Conservation (phyloP, 2,797 vertebrate species). For the Channallabes apus region DNA sequence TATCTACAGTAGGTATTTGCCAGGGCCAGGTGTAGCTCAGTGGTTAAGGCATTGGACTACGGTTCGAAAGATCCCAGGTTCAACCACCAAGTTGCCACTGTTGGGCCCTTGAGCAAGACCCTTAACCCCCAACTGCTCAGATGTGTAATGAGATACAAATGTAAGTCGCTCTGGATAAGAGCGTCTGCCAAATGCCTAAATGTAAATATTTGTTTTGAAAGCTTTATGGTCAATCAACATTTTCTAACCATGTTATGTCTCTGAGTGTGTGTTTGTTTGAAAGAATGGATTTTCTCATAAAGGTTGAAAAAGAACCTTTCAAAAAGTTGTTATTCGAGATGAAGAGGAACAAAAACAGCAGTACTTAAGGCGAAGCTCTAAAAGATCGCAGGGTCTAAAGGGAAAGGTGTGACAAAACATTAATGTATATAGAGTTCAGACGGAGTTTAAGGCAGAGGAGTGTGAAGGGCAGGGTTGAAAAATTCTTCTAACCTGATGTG, state of each 20-base stretch:
- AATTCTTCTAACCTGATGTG: neutral
- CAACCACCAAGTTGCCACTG: no score
- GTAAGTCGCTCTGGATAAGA: no score
- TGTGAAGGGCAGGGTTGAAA: neutral
- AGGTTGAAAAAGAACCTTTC: neutral
- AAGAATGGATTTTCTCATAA: neutral
- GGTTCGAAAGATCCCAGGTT: no score
- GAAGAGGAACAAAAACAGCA: neutral
- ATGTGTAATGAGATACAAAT: no score
- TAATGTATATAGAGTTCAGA: neutral
- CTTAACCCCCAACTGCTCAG: no score
- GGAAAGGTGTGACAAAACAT: conserved; percentile 5
- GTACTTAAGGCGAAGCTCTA: neutral
- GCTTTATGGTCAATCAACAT: conserved; percentile 56
- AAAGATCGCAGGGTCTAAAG: neutral
- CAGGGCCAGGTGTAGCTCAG: no score
- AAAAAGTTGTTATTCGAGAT: neutral
- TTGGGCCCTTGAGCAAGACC: no score
- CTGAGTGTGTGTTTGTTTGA: neutral
- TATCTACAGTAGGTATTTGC: no score
- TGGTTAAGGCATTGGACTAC: no score
- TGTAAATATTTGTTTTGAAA: no score
- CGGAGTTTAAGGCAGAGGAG: neutral
- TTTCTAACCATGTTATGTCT: neutral
- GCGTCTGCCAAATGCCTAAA: no score